A percentile compares a stretch with the other conserved stretches of the same genome.
These are phyloP conservation scores for Beroe ovata DNA, from an alignment of 37 sponge, comb jelly and placozoan species.

Conservation along the genomic window DNA sequence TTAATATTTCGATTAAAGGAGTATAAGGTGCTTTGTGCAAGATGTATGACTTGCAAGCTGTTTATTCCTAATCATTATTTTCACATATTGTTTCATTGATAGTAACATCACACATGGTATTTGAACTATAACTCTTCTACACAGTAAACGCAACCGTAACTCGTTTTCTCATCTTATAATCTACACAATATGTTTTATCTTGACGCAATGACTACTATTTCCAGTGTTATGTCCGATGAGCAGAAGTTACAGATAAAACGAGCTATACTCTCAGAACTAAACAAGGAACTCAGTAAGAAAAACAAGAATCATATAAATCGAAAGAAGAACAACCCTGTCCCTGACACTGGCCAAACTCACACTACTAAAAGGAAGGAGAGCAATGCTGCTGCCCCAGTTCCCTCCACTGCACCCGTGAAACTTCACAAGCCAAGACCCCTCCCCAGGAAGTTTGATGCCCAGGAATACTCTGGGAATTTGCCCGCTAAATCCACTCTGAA, in stretches of 20 bases:
- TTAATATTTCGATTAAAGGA: too few relatives aligned
- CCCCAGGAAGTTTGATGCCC: constrained; percentile 1
- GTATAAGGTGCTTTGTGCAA: too few relatives aligned
- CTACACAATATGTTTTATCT: too few relatives aligned
- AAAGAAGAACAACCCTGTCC: neutral
- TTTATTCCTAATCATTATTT: too few relatives aligned
- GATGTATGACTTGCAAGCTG: too few relatives aligned
- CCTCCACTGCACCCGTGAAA: neutral
- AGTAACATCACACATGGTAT: too few relatives aligned
- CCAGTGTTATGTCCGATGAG: constrained; percentile 45
- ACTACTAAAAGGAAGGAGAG: neutral
- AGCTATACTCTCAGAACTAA: constrained; percentile 41
- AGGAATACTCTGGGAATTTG: neutral
- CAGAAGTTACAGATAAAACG: constrained; percentile 30
- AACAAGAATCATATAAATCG: neutral
- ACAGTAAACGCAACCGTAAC: too few relatives aligned
- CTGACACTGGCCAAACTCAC: neutral
- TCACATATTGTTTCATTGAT: too few relatives aligned
- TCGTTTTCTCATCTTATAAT: too few relatives aligned
- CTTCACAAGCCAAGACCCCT: neutral
- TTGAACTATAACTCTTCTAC: too few relatives aligned
- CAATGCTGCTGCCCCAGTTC: neutral
- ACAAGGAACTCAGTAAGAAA: constrained; percentile 19
- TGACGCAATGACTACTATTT: too few relatives aligned
- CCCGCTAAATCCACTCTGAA: neutral